Conservation (phyloP, 2,797 vertebrate genomes). For the Emydoidea blandingii region DNA sequence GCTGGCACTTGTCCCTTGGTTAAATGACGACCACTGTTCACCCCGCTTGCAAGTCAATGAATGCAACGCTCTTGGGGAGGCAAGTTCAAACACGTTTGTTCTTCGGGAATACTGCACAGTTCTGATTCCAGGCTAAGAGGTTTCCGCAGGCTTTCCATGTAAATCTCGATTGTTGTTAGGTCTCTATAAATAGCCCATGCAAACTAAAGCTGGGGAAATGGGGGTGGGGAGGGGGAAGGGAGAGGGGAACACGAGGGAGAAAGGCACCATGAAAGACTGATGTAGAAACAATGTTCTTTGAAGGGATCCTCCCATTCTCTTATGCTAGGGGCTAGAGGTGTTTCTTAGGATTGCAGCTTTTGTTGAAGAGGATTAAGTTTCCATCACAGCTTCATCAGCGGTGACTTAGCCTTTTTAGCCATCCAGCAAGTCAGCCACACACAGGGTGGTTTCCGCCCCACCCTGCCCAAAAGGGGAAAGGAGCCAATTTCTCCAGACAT, state of each 20-base stretch:
- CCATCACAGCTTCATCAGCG: conserved; percentile 47
- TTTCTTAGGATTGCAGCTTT: conserved; percentile 37
- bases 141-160: conserved; percentile 52
- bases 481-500: neutral
- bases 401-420: neutral
- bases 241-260: neutral
- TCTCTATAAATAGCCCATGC: neutral
- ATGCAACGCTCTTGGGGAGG: conserved; percentile 58
- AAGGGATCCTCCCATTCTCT: conserved; percentile 18
- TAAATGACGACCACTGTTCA: conserved; percentile 72
- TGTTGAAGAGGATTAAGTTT: conserved; percentile 51
- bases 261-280: neutral
- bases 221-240: conserved; percentile 12
- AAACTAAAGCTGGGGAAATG: conserved; percentile 35
- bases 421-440: neutral
- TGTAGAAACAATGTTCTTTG: conserved; percentile 21
- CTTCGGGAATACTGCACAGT: conserved; percentile 29
- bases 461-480: neutral
- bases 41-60: conserved; percentile 57
- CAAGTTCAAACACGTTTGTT: conserved; percentile 56
- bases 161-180: neutral
- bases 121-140: conserved; percentile 52
- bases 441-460: rapidly evolving
- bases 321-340: neutral
- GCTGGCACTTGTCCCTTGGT: conserved; percentile 74